Evolutionary conservation across 2,888 invertebrate species (phyloP), one percentile per base, ranked within the genome.

Genomic region (Lucinisca nassula): DNA sequence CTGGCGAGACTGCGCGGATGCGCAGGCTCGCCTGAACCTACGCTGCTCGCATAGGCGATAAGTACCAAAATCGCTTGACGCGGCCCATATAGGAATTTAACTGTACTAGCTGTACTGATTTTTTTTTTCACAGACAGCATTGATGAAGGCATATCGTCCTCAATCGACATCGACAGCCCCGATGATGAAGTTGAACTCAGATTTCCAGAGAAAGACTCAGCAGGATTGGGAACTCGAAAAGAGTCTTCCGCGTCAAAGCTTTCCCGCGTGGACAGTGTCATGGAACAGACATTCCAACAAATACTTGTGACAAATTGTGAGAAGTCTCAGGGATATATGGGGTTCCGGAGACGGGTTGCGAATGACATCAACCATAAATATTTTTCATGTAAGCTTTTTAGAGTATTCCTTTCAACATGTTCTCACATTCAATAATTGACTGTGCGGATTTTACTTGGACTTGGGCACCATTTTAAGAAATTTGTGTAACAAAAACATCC

Each of bases 351-450:
- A 12, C 79, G 88, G 55, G 30, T 89, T 24, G 92, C 90, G 1
- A 88, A 72, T 12, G 80, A 88, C n/a, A 73, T 92, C 0, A 90
- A 85, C 49, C 91, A 89, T 40, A 91, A 91, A 49, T 92, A 91
- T 51, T 91, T 87, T 78, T 91, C 88, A 79, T 91, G 92, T 91
- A 85, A 84, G 91, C 83, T 14, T 17, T 51, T 51, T 40, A 12
- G 10, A 45, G 45, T 14, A 12, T 45, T 12, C 14, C 8, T 12
- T 45, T 45, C 10, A 45, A 45, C 14, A 45, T 12, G 14, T 12
- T 12, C 30, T 89, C 91, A 21, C 84, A 92, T 90, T 85, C 78
- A n/a, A n/a, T n/a, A n/a, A n/a, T n/a, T n/a, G n/a, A n/a, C n/a
- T n/a, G n/a, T n/a, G n/a, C n/a, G n/a, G n/a, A n/a, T n/a, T n/a